These are phyloP conservation scores for Phortica magna DNA, from an alignment of 2,888 invertebrate genomes.

Conservation along the genomic window DNA sequence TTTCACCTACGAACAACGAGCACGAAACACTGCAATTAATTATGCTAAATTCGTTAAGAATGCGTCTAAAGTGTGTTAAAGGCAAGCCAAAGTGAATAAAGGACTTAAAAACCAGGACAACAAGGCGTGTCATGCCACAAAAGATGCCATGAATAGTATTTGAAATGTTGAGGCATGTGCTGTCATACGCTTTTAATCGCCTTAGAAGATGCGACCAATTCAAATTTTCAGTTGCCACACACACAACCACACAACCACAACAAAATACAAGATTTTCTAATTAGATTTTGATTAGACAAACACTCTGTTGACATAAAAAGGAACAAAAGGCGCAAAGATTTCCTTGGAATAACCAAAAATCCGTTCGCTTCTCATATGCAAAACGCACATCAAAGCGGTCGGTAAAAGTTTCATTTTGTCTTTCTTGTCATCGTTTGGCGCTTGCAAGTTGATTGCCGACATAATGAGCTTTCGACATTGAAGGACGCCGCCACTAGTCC, in stretches of 20 bases:
- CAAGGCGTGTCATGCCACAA: not conserved
- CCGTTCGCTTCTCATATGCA: not conserved
- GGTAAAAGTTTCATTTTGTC: not conserved
- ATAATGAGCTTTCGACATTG: constrained; percentile 28
- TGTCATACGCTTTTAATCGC: no score
- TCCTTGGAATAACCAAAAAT: not conserved
- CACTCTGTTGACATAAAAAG: not conserved
- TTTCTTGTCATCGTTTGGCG: not conserved
- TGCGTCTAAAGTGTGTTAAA: constrained; percentile 2
- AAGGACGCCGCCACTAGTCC: not conserved
- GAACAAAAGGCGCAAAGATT: not conserved
- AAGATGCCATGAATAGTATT: no score
- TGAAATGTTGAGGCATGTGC: no score
- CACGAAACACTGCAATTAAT: constrained; percentile 69
- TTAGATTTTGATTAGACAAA: constrained; percentile 21
- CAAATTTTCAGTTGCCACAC: not conserved
- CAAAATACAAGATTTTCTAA: constrained; percentile 1
- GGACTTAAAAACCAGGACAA: not conserved
- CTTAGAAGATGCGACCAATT: no score
- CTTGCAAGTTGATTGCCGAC: constrained; percentile 11
- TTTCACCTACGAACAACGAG: constrained; percentile 13
- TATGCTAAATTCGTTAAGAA: constrained; percentile 73
- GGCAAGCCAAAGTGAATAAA: not conserved
- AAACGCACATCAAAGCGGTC: constrained; percentile 10
- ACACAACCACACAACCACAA: not conserved